Percentiles rank a stretch among this genome's conserved stretches.
Evolutionary conservation across 2,888 invertebrate species (phyloP).

Genomic region (Acheta domesticus): DNA sequence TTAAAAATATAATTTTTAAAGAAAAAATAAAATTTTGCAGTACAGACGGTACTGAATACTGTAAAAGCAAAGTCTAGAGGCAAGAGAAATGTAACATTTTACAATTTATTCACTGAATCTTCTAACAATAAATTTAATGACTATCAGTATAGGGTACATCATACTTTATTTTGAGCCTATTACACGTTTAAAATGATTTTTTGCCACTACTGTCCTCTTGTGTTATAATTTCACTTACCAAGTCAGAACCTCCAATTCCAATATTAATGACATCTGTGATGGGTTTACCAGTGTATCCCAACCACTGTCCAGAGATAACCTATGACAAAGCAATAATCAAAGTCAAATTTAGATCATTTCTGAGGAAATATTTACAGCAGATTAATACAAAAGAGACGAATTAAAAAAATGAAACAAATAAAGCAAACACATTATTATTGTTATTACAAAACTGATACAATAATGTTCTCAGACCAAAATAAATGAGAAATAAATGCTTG

Average conservation of each 20-base stretch:
- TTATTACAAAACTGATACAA: background rate
- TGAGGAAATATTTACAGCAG: constrained; percentile 27
- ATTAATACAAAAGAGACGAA: background rate
- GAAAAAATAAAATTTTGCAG: too few relatives aligned
- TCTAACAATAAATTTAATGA: too few relatives aligned
- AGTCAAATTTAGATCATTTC: too few relatives aligned
- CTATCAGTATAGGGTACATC: too few relatives aligned
- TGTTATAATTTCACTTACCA: constrained; percentile 52
- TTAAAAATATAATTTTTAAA: too few relatives aligned
- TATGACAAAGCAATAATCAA: constrained; percentile 37
- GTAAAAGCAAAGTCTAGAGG: too few relatives aligned
- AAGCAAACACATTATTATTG: background rate
- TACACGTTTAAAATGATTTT: constrained; percentile 82
- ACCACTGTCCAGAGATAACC: constrained; percentile 57
- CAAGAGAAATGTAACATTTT: too few relatives aligned
- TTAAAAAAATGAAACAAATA: too few relatives aligned
- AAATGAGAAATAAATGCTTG: background rate
- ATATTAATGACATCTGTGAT: constrained; percentile 98
- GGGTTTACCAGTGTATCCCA: constrained; percentile 81
- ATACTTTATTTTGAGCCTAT: too few relatives aligned
- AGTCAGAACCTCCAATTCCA: constrained; percentile 98
- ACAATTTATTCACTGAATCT: too few relatives aligned
- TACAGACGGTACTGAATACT: too few relatives aligned
- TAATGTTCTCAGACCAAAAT: background rate
- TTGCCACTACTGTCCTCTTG: constrained; percentile 97